Evolutionary conservation across 2,888 invertebrate species (phyloP), one percentile per base, ranked within the genome.

Genomic region (Drosophila fungiperda): DNA sequence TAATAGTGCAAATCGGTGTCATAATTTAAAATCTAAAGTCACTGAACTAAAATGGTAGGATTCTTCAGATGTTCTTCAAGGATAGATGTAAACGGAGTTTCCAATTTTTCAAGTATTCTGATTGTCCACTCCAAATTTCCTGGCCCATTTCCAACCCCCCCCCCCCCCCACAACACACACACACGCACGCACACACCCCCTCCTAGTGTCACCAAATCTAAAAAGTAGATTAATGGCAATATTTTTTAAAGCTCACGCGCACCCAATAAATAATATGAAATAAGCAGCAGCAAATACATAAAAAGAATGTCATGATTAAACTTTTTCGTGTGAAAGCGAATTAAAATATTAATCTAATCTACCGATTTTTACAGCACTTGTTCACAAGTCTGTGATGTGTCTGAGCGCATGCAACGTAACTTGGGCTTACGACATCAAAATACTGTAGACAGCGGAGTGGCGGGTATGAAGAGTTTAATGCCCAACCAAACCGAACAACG

Each of bases 311-410:
- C 45, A 45, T 45, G 23, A 45, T 23, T 45, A 8, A 45, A 23
- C 12, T 45, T 45, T 15, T 45, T 23, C 15, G 23, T 45, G 23
- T 23, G 45, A 45, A 45, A 23, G 23, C 23, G 23, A 3, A 23
- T 45, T 45, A 45, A 45, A 12, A 53, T 29, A 35, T 11, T 36
- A 49, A 53, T 15, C 20, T 53, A 20, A 23, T 45, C 1, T 23
- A 32, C 4, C 42, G 2, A 12, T 17, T 42, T 26, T 60, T 38
- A 8, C 45, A 92, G 92, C 77, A 91, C 91, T 38, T 89, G 90
- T 15, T 96, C 96, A 26, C 97, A 97, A 91, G 95, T 96, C 74
- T 96, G 96, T 91, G 95, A 94, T 91, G 94, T 94, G 53, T 93
- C 94, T 32, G 95, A 94, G 75, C 94, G 95, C 80, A 94, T 96